Base-by-base conservation (phyloP, 2,888 invertebrate genomes). In the Microplitis deprimator region DNA sequence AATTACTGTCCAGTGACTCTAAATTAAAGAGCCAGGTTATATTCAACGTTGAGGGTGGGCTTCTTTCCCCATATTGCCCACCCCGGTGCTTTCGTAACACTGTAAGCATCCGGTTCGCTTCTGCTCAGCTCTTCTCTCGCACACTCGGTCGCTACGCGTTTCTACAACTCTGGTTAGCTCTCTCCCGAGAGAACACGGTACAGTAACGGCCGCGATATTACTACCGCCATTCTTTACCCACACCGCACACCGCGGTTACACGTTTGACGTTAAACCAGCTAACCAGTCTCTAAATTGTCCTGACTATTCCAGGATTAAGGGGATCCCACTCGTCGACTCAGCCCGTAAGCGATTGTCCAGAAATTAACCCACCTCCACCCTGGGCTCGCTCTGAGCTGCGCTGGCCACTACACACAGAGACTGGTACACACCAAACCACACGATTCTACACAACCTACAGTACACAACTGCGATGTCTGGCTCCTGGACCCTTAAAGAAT, bases 1-100 rank as follows among this genome's bases (percentile, higher is more conserved):
- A 89, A 89, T 89, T 89, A 89, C 89, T 89, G 89, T 89, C 89
- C 89, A 85, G 87, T 82, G 84, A 85, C 86, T 87, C 87, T 88
- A 87, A 89, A 89, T 89, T 89, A 89, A 89, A 89, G 89, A 88
- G 88, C 88, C 83, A 82, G 87, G 87, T 88, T 89, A 65, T 65
- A 88, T 88, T 87, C 86, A 85, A 81, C 82, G 50, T 13, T 50
- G 83, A 84, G 84, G 84, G 83, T 82, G 84, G 84, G 82, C 60
- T 74, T 68, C 69, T 61, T 50, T 61, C 77, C 77, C 39, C 20
- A 10, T 29, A 50, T 67, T 77, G 60, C 72, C 61, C n/a, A n/a
- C 62, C 70, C 80, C 67, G 74, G 71, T 76, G 78, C 50, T 77
- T 77, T 77, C 68, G 78, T 78, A 62, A 78, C 76, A 70, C 40